Evolutionary conservation across 2,888 invertebrate genomes (phyloP).

Genomic region (Cerastis rubricosa): DNA sequence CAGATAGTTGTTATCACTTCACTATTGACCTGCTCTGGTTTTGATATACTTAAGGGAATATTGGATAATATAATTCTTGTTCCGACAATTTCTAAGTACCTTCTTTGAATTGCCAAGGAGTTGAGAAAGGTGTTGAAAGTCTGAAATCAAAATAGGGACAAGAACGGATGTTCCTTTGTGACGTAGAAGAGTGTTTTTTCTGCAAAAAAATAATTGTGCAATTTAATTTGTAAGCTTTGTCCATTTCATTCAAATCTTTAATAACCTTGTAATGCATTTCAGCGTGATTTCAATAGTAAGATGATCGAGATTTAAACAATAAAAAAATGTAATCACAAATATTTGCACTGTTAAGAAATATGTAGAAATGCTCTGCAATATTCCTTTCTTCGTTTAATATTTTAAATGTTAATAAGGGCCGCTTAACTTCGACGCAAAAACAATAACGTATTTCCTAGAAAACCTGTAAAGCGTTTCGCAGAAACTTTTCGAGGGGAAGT

Average conservation of each 20-base stretch:
- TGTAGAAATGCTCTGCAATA: neutral
- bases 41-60: conserved; percentile 12
- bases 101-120: neutral
- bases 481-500: conserved; percentile 24
- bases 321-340: neutral
- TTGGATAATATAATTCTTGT: neutral
- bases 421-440: conserved; percentile 5
- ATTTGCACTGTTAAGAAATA: neutral
- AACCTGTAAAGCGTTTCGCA: conserved; percentile 8
- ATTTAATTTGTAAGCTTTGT: neutral
- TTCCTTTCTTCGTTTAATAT: neutral
- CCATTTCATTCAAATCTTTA: no score
- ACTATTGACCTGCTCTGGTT: neutral
- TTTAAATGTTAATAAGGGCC: neutral
- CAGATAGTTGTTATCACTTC: neutral
- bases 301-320: neutral
- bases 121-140: neutral
- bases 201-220: no score
- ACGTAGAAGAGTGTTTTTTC: neutral
- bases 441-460: conserved; percentile 7
- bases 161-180: neutral
- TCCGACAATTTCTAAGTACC: neutral
- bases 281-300: neutral
- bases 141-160: neutral
- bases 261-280: neutral